phyloP scores from a whole-genome alignment of 2,797 vertebrate species.

The Urocyon cinereoargenteus region DNA sequence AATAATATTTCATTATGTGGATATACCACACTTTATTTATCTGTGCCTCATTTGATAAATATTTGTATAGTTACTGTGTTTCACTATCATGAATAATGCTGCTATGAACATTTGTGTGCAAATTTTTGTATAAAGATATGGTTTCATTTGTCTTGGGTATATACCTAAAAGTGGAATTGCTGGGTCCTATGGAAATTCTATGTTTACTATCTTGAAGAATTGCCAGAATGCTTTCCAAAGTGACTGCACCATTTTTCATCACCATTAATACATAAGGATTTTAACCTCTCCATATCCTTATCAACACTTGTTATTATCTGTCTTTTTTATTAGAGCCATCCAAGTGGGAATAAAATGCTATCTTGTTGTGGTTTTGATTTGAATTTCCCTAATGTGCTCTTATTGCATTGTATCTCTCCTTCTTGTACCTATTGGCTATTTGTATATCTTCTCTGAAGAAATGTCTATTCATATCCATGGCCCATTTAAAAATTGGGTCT shows the following conservation, averaged over 20 bases:
- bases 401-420: no score
- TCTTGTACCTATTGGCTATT: neutral
- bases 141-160: conserved; percentile 19
- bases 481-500: neutral
- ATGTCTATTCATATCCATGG: neutral
- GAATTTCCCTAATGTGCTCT: neutral
- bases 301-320: conserved; percentile 46
- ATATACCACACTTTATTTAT: neutral
- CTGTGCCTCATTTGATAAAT: neutral
- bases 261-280: neutral
- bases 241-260: conserved; percentile 22
- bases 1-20: neutral
- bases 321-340: neutral
- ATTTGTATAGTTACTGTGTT: neutral
- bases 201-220: conserved; percentile 27
- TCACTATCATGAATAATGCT: neutral
- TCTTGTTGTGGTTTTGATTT: conserved; percentile 43
- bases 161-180: neutral
- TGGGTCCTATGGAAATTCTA: neutral
- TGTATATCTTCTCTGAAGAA: conserved; percentile 47
- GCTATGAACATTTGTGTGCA: neutral
- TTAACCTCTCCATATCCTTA: conserved; percentile 30
- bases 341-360: neutral
- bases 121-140: neutral
- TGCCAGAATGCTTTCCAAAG: conserved; percentile 24